Evolutionary conservation across 2,888 invertebrate species (phyloP), one percentile per base, ranked within the genome.

Genomic region (Acanthopleura granulata): DNA sequence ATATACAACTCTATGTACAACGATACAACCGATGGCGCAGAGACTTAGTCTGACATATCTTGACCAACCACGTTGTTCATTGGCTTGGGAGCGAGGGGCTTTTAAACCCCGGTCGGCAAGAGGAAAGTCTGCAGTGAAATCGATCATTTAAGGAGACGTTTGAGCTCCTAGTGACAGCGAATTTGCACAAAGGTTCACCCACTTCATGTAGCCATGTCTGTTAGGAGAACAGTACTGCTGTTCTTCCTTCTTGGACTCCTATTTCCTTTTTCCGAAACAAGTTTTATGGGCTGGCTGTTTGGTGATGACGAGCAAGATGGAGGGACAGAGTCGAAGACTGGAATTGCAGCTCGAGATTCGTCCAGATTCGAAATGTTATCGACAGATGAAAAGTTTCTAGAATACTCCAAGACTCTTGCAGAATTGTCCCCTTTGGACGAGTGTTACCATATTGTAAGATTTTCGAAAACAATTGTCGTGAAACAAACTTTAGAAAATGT

Each of bases 341-440:
- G 11, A 70, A 71, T 15, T 22, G 29, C 25, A 22, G 29, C 25
- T 61, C 72, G 50, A 76, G 72, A 50, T 62, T 76, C 11, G 73
- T 76, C 79, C 50, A 82, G 83, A 9, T 93, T 92, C 84, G 93
- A 93, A 90, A 90, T 93, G n/a, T 89, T 91, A 49, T 89, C 90
- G 25, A 86, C 89, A 0, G 94, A 94, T 85, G 93, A 94, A 81
- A 93, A 93, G 80, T 94, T 94, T 83, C 90, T 94, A n/a, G 91
- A 92, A 73, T 93, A 93, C 86, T 93, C 93, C 30, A 92, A 93
- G 86, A 91, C 93, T 72, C 92, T 93, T 16, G 91, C 93, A 74
- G 88, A 93, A 78, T 91, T 93, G 0, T 92, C 92, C 0, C 92
- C 93, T 1, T 86, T 94, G 72, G 93, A 94, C 88, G 91, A 92